Base-by-base conservation (phyloP, 2,113 vertebrate genomes). In the Etheostoma cragini region DNA sequence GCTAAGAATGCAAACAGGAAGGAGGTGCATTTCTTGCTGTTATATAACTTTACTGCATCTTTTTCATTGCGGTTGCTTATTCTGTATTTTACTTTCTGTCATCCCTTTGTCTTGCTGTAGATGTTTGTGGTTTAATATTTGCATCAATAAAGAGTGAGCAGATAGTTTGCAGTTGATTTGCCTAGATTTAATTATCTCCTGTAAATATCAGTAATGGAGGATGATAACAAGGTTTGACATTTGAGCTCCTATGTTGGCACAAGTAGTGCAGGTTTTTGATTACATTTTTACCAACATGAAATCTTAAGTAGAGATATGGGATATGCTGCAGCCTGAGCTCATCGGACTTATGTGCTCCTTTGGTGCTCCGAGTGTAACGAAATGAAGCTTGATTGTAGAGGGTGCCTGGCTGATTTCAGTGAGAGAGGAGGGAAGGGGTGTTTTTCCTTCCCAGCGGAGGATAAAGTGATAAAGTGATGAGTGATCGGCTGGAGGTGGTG, bases 401-500 rank as follows among this genome's bases (percentile, higher is more conserved):
- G 80, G 66, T 11, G 77, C n/a, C 64, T 24, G 63, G 38, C 58
- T 87, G 73, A 83, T 89, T 87, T 72, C 66, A 81, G 69, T 47
- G 80, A 57, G 78, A 61, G 73, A 76, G 81, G 62, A 66, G 69
- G 72, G 73, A 72, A 50, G 72, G 72, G 58, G 54, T 80, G 78
- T 84, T 81, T 82, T 88, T 89, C 74, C 75, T 89, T 87, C 77
- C 78, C 89, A 83, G 88, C 38, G 35, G 81, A 85, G 82, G 88
- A 84, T 81, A 76, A 87, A 81, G 64, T 61, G 81, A 89, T 81
- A 81, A 80, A 90, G 84, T 85, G 87, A 88, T 93, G 92, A 91
- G 86, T 81, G 91, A 93, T 94, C 90, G 89, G 90, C 90, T 89
- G 91, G 87, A 90, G 90, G 89, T 91, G 91, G 84, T 83, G 76